Percentiles rank a stretch among this genome's conserved stretches.
Evolutionary conservation across 2,797 vertebrate species (phyloP).

Genomic region (Salmo trutta): DNA sequence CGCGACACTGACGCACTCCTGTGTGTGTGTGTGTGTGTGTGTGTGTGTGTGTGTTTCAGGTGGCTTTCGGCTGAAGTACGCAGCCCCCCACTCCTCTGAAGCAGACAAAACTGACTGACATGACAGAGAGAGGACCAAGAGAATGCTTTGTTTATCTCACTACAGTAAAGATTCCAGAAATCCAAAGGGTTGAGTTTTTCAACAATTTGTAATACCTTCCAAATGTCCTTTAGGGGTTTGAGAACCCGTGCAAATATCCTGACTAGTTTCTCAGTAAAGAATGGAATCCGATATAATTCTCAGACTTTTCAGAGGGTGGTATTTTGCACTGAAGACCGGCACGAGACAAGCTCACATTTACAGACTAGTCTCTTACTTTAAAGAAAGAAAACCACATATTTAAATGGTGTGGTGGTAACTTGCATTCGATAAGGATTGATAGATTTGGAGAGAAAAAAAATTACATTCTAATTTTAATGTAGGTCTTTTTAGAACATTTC

Average conservation of each 20-base stretch:
- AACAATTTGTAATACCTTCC: conserved; percentile 19
- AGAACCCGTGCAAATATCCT: background rate
- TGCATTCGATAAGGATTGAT: background rate
- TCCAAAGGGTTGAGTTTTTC: conserved; percentile 7
- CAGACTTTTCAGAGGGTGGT: background rate
- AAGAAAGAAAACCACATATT: background rate
- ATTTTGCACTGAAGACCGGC: background rate
- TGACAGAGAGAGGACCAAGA: conserved; percentile 67
- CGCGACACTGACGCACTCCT: conserved; percentile 2
- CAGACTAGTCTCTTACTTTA: background rate
- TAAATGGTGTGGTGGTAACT: background rate
- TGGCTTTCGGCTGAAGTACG: conserved; percentile 90
- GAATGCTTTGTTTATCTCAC: conserved; percentile 7
- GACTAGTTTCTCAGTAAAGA: background rate
- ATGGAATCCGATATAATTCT: background rate
- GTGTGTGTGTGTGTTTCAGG: conserved; percentile 76
- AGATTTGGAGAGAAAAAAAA: background rate
- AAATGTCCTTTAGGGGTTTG: background rate
- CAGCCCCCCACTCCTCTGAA: conserved; percentile 83
- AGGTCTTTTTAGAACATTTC: background rate
- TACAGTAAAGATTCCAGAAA: conserved; percentile 27
- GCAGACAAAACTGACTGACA: conserved; percentile 87
- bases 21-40: background rate
- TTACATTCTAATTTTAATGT: background rate
- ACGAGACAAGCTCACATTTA: background rate